Evolutionary conservation across 2,888 invertebrate species (phyloP).

Genomic region (Pollenia angustigena): DNA sequence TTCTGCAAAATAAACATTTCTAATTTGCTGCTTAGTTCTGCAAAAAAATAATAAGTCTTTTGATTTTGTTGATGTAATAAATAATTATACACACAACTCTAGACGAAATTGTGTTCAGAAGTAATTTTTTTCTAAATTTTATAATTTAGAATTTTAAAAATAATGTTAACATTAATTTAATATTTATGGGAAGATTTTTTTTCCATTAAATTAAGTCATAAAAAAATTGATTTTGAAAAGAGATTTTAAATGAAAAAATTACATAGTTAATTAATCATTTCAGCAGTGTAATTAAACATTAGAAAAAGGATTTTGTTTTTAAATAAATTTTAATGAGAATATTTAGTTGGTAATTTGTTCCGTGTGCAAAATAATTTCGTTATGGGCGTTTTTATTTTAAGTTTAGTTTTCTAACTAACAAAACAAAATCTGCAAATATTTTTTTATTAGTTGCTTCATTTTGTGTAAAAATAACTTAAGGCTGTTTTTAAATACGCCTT

Average conservation of each 20-base stretch:
- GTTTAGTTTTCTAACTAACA: neutral
- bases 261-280: slow-evolving; percentile 52
- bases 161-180: slow-evolving; percentile 30
- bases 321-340: neutral
- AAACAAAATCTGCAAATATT: no score
- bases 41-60: neutral
- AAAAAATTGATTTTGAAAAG: slow-evolving; percentile 12
- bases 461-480: no score
- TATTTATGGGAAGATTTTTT: slow-evolving; percentile 54
- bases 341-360: slow-evolving; percentile 6
- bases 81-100: slow-evolving; percentile 25
- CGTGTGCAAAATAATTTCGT: neutral
- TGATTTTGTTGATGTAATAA: neutral
- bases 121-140: neutral
- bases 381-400: neutral
- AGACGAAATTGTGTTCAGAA: neutral
- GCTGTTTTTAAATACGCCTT: no score
- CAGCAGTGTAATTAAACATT: slow-evolving; percentile 13
- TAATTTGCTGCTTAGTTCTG: slow-evolving; percentile 4
- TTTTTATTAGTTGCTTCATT: no score
- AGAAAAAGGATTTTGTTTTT: neutral
- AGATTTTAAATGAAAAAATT: slow-evolving; percentile 1
- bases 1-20: slow-evolving; percentile 12
- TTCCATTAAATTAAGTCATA: slow-evolving; percentile 7
- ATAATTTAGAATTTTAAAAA: slow-evolving; percentile 1